Conservation (phyloP, 2,113 vertebrate genomes). For the Trogon melanurus region DNA sequence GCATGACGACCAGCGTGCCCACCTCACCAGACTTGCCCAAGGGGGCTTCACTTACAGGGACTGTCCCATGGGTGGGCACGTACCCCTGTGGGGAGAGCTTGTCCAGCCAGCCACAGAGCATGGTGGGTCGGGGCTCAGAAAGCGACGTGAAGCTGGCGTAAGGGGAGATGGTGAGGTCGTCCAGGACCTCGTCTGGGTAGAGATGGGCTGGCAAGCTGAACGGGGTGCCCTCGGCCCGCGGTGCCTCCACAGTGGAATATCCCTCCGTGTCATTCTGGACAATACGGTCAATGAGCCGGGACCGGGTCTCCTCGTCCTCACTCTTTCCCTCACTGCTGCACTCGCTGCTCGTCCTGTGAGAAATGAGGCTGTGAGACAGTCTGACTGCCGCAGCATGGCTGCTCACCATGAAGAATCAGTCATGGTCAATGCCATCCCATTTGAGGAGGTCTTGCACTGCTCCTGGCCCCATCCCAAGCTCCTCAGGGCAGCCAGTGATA, state of each 20-base stretch:
- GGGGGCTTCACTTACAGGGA: not conserved
- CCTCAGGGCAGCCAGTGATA: rapidly evolving
- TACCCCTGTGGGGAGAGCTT: constrained; percentile 98
- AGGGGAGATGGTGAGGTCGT: constrained; percentile 93
- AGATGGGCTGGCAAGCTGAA: constrained; percentile 74
- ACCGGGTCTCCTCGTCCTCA: constrained; percentile 28
- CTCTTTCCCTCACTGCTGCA: constrained; percentile 44
- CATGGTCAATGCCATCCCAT: not conserved
- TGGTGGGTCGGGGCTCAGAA: constrained; percentile 78
- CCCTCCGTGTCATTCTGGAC: constrained; percentile 76
- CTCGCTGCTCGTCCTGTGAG: constrained; percentile 7
- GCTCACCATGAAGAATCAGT: rapidly evolving
- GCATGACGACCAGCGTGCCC: not conserved
- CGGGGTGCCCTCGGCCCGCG: not conserved
- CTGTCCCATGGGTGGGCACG: not conserved
- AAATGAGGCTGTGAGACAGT: rapidly evolving
- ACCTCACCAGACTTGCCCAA: not conserved
- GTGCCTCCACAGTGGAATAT: constrained; percentile 86
- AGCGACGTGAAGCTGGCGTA: constrained; percentile 93
- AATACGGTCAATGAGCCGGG: constrained; percentile 63
- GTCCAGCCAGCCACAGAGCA: constrained; percentile 93
- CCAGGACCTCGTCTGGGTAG: constrained; percentile 77
- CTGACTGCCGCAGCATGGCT: rapidly evolving
- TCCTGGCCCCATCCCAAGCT: not conserved
- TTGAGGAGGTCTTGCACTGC: not conserved